Conservation (phyloP, 2,113 vertebrate genomes). For the Quiscalus mexicanus region DNA sequence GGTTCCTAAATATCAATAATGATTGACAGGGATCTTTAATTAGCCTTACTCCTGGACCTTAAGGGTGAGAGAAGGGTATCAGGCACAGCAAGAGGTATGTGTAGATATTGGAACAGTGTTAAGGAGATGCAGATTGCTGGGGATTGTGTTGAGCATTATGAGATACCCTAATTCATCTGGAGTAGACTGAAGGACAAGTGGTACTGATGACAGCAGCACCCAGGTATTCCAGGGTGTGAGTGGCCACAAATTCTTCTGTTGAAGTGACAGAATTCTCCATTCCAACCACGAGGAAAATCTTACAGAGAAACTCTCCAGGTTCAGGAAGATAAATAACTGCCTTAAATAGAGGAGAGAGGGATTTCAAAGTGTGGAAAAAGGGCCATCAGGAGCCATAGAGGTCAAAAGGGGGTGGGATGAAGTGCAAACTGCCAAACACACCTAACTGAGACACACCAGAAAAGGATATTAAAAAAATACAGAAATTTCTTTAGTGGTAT, state of each 20-base stretch:
- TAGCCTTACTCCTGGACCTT: neutral
- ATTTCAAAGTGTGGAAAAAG: neutral
- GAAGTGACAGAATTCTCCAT: neutral
- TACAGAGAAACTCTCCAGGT: slow-evolving; percentile 3
- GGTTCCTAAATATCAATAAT: neutral
- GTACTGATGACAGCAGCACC: neutral
- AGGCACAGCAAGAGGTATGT: neutral
- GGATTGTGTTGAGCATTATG: neutral
- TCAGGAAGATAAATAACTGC: neutral
- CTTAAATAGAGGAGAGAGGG: neutral
- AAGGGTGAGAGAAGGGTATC: neutral
- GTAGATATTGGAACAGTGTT: neutral
- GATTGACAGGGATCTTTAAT: neutral
- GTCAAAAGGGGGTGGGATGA: neutral
- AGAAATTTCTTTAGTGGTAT: neutral
- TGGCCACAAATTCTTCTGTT: neutral
- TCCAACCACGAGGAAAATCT: neutral
- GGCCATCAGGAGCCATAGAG: neutral
- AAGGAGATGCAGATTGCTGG: neutral
- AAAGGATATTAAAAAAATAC: neutral
- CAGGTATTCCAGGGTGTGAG: neutral
- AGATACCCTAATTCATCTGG: neutral
- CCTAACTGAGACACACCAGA: neutral
- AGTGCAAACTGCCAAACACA: neutral
- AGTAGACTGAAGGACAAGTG: neutral